These are phyloP conservation scores for Thunnus albacares DNA, from an alignment of 2,797 vertebrate genomes.

Conservation along the genomic window DNA sequence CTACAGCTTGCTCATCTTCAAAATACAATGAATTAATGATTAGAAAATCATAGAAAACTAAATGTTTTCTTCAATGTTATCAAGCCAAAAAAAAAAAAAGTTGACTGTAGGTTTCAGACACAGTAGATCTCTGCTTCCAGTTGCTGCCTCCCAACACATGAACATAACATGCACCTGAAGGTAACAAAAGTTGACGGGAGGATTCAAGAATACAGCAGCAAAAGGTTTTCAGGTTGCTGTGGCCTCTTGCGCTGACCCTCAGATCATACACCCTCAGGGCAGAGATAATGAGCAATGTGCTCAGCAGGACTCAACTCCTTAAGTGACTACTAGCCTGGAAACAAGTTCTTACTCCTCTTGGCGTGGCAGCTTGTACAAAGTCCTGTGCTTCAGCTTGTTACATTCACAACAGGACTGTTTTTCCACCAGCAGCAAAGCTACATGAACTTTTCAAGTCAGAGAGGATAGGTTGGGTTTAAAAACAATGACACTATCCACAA, in stretches of 20 bases:
- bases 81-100: background rate
- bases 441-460: conserved; percentile 2
- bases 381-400: conserved; percentile 13
- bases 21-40: no score
- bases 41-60: no score
- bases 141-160: background rate
- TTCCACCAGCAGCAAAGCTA: conserved; percentile 7
- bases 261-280: conserved; percentile 50
- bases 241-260: conserved; percentile 54
- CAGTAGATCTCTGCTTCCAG: background rate
- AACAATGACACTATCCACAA: conserved; percentile 11
- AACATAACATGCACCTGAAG: conserved; percentile 20
- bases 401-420: conserved; percentile 24
- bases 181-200: conserved; percentile 2
- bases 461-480: conserved; percentile 14
- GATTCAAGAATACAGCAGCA: conserved; percentile 34
- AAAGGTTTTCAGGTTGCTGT: conserved; percentile 36
- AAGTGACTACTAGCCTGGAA: conserved; percentile 38
- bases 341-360: conserved; percentile 37
- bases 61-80: background rate
- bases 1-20: background rate
- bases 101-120: background rate
- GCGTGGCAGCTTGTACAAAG: background rate
- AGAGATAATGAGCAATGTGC: conserved; percentile 67
- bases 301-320: conserved; percentile 49